phyloP scores from a whole-genome alignment of 1,140 invertebrate species.

The Drosophila auraria region DNA sequence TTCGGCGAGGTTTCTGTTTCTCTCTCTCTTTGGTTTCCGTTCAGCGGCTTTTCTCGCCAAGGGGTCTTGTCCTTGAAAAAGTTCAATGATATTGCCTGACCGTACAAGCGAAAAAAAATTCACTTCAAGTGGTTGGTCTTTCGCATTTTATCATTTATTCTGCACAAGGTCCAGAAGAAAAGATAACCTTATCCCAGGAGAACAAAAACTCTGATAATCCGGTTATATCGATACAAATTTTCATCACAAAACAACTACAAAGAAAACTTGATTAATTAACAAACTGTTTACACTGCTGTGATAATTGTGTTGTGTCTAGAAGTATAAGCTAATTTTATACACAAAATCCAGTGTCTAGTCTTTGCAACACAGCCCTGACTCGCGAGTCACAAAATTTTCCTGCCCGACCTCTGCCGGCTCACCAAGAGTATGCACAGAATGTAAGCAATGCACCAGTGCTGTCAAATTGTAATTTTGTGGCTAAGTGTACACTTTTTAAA shows the following conservation, averaged over 20 bases:
- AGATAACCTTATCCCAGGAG: slow-evolving; percentile 3
- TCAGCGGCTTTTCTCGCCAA: slow-evolving; percentile 9
- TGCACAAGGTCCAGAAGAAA: slow-evolving; percentile 22
- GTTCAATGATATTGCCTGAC: slow-evolving; percentile 65
- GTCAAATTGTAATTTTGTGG: no score
- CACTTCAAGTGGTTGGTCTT: slow-evolving; percentile 35
- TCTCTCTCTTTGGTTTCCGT: slow-evolving; percentile 22
- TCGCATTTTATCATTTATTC: slow-evolving; percentile 48
- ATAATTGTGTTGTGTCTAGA: neutral
- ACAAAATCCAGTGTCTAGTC: neutral
- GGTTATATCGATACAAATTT: slow-evolving; percentile 12
- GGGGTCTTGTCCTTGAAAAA: slow-evolving; percentile 66
- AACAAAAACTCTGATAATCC: slow-evolving; percentile 12
- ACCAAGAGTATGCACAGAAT: no score
- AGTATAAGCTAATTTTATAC: neutral
- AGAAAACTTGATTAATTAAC: neutral
- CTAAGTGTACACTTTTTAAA: no score
- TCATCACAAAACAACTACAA: neutral
- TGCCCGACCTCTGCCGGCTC: no score
- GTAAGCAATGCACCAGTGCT: no score
- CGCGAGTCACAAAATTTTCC: neutral
- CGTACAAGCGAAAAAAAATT: slow-evolving; percentile 19
- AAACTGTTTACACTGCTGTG: neutral
- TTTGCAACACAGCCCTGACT: neutral
- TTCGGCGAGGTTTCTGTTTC: neutral